Evolutionary conservation across 2,888 invertebrate genomes (phyloP).

Genomic region (Arctia plantaginis): DNA sequence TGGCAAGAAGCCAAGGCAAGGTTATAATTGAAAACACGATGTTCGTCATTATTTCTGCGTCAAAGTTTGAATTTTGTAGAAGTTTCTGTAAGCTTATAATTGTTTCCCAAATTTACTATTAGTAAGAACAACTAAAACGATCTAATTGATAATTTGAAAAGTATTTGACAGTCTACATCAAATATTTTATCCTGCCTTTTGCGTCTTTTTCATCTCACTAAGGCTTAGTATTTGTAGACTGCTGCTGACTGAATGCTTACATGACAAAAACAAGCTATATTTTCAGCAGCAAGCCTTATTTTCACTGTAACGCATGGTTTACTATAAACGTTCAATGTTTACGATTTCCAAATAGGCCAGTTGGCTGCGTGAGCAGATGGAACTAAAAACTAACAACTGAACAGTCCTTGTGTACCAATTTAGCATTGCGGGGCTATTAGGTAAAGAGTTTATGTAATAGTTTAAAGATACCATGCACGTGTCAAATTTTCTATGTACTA

Average conservation of each 20-base stretch:
- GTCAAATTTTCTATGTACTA: not conserved
- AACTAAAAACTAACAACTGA: slow-evolving; percentile 43
- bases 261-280: slow-evolving; percentile 9
- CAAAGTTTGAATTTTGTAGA: slow-evolving; percentile 19
- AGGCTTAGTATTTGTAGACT: not conserved
- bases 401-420: slow-evolving; percentile 46
- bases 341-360: slow-evolving; percentile 23
- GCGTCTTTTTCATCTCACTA: not conserved
- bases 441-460: slow-evolving; percentile 9
- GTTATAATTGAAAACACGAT: slow-evolving; percentile 33
- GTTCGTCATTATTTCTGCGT: slow-evolving; percentile 26
- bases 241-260: no score
- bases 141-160: not conserved
- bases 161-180: not conserved
- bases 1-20: slow-evolving; percentile 52
- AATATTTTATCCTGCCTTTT: not conserved
- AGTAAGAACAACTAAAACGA: not conserved
- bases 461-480: slow-evolving; percentile 7
- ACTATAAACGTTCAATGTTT: slow-evolving; percentile 33
- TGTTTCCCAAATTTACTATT: not conserved
- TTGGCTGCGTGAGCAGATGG: slow-evolving; percentile 39
- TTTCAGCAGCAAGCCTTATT: no score
- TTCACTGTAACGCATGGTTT: slow-evolving; percentile 24
- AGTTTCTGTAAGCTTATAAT: slow-evolving; percentile 14
- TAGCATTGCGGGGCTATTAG: slow-evolving; percentile 33